Conservation (phyloP, 2,113 vertebrate species). For the Oryzias curvinotus region DNA sequence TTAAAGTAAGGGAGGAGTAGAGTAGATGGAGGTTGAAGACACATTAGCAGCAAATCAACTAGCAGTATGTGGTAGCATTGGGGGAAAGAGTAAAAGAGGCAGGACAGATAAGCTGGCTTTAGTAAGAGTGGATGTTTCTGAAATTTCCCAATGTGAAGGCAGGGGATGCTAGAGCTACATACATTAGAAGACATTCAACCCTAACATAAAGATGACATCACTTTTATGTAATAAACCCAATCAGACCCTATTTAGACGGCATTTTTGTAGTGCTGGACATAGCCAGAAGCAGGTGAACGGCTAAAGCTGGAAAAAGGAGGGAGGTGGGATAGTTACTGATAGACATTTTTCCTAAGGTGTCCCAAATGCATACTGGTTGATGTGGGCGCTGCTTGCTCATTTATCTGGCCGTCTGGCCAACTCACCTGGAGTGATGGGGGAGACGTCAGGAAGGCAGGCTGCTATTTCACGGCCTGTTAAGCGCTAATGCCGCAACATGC, state of each 20-base stretch:
- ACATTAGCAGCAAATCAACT: conserved; percentile 74
- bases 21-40: conserved; percentile 35
- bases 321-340: conserved; percentile 67
- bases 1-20: conserved; percentile 35
- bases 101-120: conserved; percentile 42
- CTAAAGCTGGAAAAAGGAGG: conserved; percentile 20
- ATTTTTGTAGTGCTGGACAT: neutral
- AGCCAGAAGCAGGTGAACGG: conserved; percentile 23
- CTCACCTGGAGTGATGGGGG: conserved; percentile 84
- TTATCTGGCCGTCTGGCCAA: conserved; percentile 83
- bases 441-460: conserved; percentile 85
- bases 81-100: conserved; percentile 46
- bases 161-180: conserved; percentile 53
- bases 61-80: conserved; percentile 31
- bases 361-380: conserved; percentile 60
- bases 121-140: conserved; percentile 24
- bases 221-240: conserved; percentile 31
- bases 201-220: conserved; percentile 44
- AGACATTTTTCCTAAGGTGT: conserved; percentile 72
- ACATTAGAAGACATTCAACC: conserved; percentile 16
- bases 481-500: conserved; percentile 86
- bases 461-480: conserved; percentile 97
- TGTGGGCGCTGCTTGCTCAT: conserved; percentile 73
- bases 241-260: conserved; percentile 13
- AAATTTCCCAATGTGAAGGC: conserved; percentile 47